Conservation (phyloP, 2,888 invertebrate species). For the Pachliopta kotzebuea region DNA sequence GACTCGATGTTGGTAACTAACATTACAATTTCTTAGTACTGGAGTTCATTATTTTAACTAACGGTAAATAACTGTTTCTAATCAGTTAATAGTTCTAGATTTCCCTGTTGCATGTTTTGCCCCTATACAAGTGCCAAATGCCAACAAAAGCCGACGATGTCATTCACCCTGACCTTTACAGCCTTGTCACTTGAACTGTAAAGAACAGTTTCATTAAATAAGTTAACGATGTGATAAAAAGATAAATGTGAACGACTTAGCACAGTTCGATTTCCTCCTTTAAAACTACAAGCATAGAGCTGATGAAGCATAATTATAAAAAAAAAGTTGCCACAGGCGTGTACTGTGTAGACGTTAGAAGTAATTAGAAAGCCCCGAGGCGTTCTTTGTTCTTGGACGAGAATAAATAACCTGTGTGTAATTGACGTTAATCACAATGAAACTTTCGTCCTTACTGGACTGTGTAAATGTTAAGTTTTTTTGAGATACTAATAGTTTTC, state of each 20-base stretch:
- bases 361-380: constrained; percentile 64
- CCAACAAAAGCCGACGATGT: constrained; percentile 40
- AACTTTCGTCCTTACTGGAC: constrained; percentile 21
- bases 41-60: constrained; percentile 6
- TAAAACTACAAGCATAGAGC: constrained; percentile 29
- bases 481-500: not conserved
- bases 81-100: constrained; percentile 12
- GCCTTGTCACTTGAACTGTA: constrained; percentile 57
- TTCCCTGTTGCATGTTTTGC: constrained; percentile 18
- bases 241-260: constrained; percentile 23
- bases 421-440: constrained; percentile 31
- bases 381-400: constrained; percentile 56
- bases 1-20: not conserved
- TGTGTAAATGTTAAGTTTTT: constrained; percentile 3
- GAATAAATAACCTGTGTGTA: constrained; percentile 33
- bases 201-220: constrained; percentile 58
- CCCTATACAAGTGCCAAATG: constrained; percentile 23
- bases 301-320: constrained; percentile 29
- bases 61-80: constrained; percentile 7
- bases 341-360: constrained; percentile 38
- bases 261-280: constrained; percentile 25
- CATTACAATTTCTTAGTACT: not conserved
- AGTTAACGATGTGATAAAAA: constrained; percentile 54
- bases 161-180: constrained; percentile 67
- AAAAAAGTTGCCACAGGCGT: constrained; percentile 33